Conservation (phyloP, 2,888 invertebrate species). For the Druceiella hillmani region DNA sequence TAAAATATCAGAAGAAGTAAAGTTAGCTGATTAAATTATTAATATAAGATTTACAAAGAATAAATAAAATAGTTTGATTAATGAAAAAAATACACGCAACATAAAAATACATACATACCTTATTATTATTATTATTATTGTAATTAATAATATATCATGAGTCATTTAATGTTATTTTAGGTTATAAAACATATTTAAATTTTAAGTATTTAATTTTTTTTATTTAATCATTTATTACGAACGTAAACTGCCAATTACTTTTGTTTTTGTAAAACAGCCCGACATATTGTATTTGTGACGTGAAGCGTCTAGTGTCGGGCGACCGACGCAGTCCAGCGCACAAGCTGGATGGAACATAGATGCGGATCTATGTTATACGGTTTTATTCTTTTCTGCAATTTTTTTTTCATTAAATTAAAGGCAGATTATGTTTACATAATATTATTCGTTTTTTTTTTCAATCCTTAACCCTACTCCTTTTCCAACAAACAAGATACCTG, state of each 20-base stretch:
- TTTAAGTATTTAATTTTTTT: constrained; percentile 54
- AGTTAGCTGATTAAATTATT: too few relatives aligned
- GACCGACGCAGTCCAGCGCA: too few relatives aligned
- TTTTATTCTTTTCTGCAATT: constrained; percentile 52
- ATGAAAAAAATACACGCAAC: too few relatives aligned
- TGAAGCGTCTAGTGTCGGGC: too few relatives aligned
- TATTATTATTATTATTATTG: too few relatives aligned
- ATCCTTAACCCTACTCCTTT: constrained; percentile 26
- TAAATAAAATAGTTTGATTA: too few relatives aligned
- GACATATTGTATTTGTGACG: too few relatives aligned
- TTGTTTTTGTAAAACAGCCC: too few relatives aligned
- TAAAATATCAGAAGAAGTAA: too few relatives aligned
- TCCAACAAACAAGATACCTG: too few relatives aligned
- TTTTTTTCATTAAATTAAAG: constrained; percentile 55
- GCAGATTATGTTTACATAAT: constrained; percentile 46
- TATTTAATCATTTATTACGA: constrained; percentile 50
- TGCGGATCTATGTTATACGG: constrained; percentile 46
- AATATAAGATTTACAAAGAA: too few relatives aligned
- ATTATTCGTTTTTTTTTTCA: constrained; percentile 34
- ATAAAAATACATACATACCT: constrained; percentile 29
- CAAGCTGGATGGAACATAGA: too few relatives aligned
- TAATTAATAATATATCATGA: constrained; percentile 49
- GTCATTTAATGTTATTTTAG: constrained; percentile 51
- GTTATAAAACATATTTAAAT: constrained; percentile 48
- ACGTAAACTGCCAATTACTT: constrained; percentile 37